Conservation (phyloP, 1,140 invertebrate species). For the Spodoptera frugiperda region DNA sequence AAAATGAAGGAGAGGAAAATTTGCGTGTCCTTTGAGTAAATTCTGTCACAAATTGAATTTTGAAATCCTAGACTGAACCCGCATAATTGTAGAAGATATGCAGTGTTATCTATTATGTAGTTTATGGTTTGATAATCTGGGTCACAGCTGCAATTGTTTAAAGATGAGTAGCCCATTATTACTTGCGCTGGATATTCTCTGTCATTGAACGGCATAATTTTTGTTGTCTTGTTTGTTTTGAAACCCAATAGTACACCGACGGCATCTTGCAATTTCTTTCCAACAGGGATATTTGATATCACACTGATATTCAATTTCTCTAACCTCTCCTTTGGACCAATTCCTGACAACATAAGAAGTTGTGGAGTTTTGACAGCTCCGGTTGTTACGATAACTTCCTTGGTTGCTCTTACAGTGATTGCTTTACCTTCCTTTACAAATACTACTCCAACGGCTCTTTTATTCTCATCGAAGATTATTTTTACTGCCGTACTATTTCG, state of each 20-base stretch:
- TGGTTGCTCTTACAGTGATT: slow-evolving; percentile 80
- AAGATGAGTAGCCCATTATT: slow-evolving; percentile 4
- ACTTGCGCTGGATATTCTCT: background rate
- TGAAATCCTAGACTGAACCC: background rate
- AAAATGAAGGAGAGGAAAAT: too few relatives aligned
- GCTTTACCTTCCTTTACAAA: slow-evolving; percentile 51
- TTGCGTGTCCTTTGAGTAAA: too few relatives aligned
- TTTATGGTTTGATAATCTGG: slow-evolving; percentile 26
- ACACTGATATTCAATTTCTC: slow-evolving; percentile 87
- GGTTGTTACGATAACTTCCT: slow-evolving; percentile 88
- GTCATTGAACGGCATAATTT: background rate
- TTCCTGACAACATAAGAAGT: slow-evolving; percentile 89
- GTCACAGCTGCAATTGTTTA: slow-evolving; percentile 1
- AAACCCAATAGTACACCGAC: slow-evolving; percentile 89
- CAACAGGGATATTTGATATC: slow-evolving; percentile 88
- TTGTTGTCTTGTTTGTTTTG: slow-evolving; percentile 77
- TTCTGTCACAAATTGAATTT: slow-evolving; percentile 1
- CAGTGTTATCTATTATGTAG: slow-evolving; percentile 15
- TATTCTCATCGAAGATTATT: slow-evolving; percentile 88
- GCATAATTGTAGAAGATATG: slow-evolving; percentile 2
- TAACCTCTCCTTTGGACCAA: slow-evolving; percentile 87
- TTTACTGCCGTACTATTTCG: slow-evolving; percentile 34
- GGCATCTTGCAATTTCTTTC: slow-evolving; percentile 89
- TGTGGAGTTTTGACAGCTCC: slow-evolving; percentile 88
- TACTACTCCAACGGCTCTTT: slow-evolving; percentile 80